Conservation (phyloP, 1,140 invertebrate genomes). For the Kradibia gibbosae region DNA sequence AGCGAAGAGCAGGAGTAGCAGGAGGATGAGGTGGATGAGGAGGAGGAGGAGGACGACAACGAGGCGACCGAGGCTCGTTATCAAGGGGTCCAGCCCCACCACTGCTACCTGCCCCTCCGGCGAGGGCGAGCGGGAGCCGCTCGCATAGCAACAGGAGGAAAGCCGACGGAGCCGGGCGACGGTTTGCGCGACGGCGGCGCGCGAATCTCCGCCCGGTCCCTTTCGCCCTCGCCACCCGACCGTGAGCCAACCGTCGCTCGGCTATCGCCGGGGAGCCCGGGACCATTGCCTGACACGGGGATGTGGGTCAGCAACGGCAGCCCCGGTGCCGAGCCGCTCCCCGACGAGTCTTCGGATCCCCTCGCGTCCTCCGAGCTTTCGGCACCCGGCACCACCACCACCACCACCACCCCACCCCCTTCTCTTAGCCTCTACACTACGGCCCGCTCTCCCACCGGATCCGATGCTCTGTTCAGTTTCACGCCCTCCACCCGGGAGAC, state of each 20-base stretch:
- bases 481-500: no score
- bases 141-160: conserved; percentile 32
- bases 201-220: not conserved
- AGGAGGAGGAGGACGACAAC: not conserved
- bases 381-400: no score
- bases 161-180: conserved; percentile 1
- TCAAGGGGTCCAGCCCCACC: conserved; percentile 15
- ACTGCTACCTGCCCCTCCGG: conserved; percentile 26
- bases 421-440: no score
- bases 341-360: not conserved
- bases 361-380: not conserved
- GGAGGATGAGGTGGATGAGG: not conserved
- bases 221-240: not conserved
- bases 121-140: not conserved
- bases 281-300: not conserved
- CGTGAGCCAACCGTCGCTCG: not conserved
- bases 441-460: no score
- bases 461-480: no score
- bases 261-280: not conserved
- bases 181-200: not conserved
- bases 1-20: not conserved
- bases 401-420: no score
- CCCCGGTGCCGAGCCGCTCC: not conserved
- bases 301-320: not conserved
- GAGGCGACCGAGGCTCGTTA: not conserved